Percentiles rank a stretch among this genome's conserved stretches.
Evolutionary conservation across 1,140 invertebrate genomes (phyloP).

Genomic region (Probaryconus sp.): DNA sequence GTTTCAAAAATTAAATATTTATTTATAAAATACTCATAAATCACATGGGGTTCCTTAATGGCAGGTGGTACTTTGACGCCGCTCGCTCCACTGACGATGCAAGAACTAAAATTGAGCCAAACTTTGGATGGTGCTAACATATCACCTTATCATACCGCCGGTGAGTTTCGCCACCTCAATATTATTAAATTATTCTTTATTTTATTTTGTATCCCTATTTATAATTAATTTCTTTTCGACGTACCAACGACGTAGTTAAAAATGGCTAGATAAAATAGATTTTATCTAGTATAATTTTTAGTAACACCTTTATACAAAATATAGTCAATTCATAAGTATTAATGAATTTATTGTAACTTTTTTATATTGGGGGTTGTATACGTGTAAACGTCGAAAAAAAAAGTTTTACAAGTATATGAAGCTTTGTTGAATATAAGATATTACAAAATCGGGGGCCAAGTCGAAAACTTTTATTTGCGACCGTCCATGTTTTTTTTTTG

Average conservation of each 20-base stretch:
- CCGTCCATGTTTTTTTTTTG: slow-evolving; percentile 26
- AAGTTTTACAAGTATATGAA: no score
- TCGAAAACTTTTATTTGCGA: slow-evolving; percentile 9
- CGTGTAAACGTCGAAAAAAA: no score
- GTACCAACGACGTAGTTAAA: no score
- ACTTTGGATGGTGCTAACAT: slow-evolving; percentile 81
- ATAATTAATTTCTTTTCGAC: no score
- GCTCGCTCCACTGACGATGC: slow-evolving; percentile 87
- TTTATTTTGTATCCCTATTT: no score
- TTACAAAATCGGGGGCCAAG: slow-evolving; percentile 26
- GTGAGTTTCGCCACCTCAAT: slow-evolving; percentile 75
- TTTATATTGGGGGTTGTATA: no score
- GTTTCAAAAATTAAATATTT: no score
- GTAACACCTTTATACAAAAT: no score
- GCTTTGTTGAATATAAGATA: slow-evolving; percentile 29
- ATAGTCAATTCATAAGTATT: no score
- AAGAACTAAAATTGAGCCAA: slow-evolving; percentile 85
- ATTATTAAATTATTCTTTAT: slow-evolving; percentile 43
- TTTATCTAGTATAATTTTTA: no score
- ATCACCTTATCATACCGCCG: slow-evolving; percentile 83
- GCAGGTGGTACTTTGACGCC: slow-evolving; percentile 85
- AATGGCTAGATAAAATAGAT: no score
- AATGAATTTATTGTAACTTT: no score
- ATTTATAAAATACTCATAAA: slow-evolving; percentile 56
- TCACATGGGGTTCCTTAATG: slow-evolving; percentile 73